A percentile compares a stretch with the other conserved stretches of the same genome.
phyloP scores from a whole-genome alignment of 2,797 vertebrate species.

The Trachops cirrhosus region DNA sequence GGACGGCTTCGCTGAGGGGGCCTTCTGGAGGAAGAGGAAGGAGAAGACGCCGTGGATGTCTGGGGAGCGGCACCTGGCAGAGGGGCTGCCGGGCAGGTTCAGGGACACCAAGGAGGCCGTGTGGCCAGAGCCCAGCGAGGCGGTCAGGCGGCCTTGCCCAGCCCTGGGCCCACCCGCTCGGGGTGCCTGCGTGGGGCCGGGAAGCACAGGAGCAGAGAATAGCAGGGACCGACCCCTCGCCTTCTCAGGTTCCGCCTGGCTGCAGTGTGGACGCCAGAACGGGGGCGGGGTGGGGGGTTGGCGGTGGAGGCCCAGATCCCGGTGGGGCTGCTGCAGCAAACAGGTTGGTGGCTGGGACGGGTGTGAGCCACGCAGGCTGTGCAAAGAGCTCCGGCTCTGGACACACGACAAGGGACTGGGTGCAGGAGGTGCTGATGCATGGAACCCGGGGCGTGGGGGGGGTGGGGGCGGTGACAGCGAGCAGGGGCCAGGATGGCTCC shows the following conservation, averaged over 20 bases:
- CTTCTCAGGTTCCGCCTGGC: not conserved
- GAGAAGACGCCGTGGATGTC: not conserved
- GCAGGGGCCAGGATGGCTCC: not conserved
- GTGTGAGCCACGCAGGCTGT: not conserved
- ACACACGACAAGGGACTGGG: fast-evolving
- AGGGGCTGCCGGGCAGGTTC: fast-evolving
- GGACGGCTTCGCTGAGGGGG: not conserved
- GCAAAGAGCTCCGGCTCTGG: not conserved
- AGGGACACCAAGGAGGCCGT: not conserved
- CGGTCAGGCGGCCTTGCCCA: not conserved
- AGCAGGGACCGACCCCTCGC: fast-evolving
- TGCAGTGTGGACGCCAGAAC: not conserved
- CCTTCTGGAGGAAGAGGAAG: not conserved
- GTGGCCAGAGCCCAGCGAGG: not conserved
- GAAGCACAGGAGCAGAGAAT: not conserved
- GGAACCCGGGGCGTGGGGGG: fast-evolving
- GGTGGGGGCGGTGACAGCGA: fast-evolving
- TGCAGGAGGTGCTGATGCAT: not conserved
- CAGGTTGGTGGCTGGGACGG: fast-evolving
- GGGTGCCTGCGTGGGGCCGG: not conserved
- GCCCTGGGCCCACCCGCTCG: too few species aligned
- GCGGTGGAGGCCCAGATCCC: fast-evolving
- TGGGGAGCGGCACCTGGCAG: not conserved
- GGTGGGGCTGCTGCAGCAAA: not conserved
- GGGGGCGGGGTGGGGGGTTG: not conserved